A percentile compares a stretch with the other conserved stretches of the same genome.
Conservation (phyloP, 1,140 invertebrate species). For the Camponotus vicinus region DNA sequence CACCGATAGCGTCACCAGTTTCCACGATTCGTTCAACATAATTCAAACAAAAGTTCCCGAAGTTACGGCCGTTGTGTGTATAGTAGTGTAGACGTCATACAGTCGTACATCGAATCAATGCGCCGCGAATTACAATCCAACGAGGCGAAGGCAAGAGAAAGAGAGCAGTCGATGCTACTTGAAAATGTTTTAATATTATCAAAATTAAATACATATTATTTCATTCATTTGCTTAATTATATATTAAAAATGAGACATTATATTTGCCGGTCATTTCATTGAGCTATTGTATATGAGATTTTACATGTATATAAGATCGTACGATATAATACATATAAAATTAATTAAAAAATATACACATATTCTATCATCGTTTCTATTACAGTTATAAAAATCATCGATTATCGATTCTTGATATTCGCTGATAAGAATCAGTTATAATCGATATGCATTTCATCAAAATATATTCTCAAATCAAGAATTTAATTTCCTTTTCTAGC, state of each 20-base stretch:
- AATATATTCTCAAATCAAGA: not conserved
- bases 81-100: slow-evolving; percentile 49
- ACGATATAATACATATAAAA: not conserved
- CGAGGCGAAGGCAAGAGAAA: slow-evolving; percentile 51
- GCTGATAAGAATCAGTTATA: slow-evolving; percentile 16
- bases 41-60: slow-evolving; percentile 73
- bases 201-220: not conserved
- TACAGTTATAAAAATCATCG: not conserved
- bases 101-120: slow-evolving; percentile 53
- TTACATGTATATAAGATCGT: not conserved
- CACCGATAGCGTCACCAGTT: slow-evolving; percentile 72
- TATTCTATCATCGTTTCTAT: not conserved
- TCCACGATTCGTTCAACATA: slow-evolving; percentile 72
- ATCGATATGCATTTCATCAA: not conserved
- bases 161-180: not conserved
- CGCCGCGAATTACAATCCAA: slow-evolving; percentile 54
- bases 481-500: slow-evolving; percentile 43
- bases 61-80: slow-evolving; percentile 67
- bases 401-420: not conserved
- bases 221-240: not conserved
- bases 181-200: slow-evolving; percentile 12
- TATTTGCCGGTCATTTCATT: not conserved
- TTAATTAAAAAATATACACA: not conserved
- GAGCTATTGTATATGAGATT: not conserved
- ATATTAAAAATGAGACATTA: not conserved